A percentile compares a stretch with the other conserved stretches of the same genome.
These are phyloP conservation scores for Ophioninae sp. DNA, from an alignment of 2,888 invertebrate species.

Conservation along the genomic window DNA sequence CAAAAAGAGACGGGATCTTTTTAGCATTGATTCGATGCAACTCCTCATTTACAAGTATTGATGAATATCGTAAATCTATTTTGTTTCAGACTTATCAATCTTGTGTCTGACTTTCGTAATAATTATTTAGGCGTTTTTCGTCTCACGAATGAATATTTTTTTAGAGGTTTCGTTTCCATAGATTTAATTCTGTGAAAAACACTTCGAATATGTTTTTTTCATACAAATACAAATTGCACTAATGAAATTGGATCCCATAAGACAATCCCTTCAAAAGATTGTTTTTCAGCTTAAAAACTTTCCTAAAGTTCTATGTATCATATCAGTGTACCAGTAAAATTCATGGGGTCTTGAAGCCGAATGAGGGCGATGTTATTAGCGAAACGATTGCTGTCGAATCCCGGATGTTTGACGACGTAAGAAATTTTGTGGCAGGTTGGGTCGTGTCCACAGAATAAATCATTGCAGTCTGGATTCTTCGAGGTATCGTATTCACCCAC, in stretches of 20 bases:
- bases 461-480: slow-evolving; percentile 88
- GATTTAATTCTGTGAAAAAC: no score
- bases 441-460: slow-evolving; percentile 88
- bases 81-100: no score
- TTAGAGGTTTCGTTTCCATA: no score
- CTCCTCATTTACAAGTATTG: background rate
- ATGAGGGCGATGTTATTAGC: slow-evolving; percentile 89
- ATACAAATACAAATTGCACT: no score
- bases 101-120: no score
- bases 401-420: slow-evolving; percentile 89
- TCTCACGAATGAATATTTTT: no score
- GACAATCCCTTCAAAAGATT: background rate
- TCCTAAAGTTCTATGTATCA: background rate
- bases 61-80: background rate
- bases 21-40: background rate
- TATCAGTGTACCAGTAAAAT: slow-evolving; percentile 84
- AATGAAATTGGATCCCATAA: no score
- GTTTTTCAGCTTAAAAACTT: background rate
- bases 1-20: background rate
- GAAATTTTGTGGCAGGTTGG: slow-evolving; percentile 88
- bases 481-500: slow-evolving; percentile 89
- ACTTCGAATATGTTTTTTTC: no score
- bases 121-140: no score
- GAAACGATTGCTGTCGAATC: slow-evolving; percentile 83
- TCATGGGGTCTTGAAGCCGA: slow-evolving; percentile 86